Evolutionary conservation across 1,140 invertebrate species (phyloP), one percentile per base, ranked within the genome.

Genomic region (Hydropsyche tenuis): DNA sequence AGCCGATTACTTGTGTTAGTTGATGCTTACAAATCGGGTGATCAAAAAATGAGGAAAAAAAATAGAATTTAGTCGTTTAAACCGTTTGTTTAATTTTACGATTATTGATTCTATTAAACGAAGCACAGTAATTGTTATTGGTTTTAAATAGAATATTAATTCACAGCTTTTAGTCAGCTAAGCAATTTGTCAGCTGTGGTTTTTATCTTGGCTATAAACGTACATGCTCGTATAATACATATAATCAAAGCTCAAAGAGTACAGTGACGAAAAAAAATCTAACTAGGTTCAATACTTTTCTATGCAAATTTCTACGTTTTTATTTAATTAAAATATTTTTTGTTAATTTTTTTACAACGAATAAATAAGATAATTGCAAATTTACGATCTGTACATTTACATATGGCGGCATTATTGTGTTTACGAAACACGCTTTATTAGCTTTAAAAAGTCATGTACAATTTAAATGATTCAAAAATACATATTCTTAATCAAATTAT

Each of bases 321-420:
- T 53, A 7, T 53, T 53, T 20, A 53, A 53, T 53, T 53, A 18
- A 53, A 18, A 18, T 53, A 37, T 53, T 53, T 53, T 53, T 53
- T 53, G 48, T 53, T 37, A 37, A 37, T 18, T 53, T 53, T 53
- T 53, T 53, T 46, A 46, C 18, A 16, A 12, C 45, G 45, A 46
- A 46, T 46, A n/a, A 46, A 46, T 16, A 46, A 46, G 1, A 16
- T 53, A 53, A 53, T 53, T 53, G 9, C 48, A 53, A 53, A 53
- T 53, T 53, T 53, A 53, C 20, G 48, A 53, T 53, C 48, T n/a
- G 18, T 1, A 9, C 14, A 53, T 53, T 53, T 18, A 53, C 48
- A 53, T 53, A 53, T 20, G 48, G n/a, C 48, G 48, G 20, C 48
- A 20, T 53, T 53, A 53, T 53, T 53, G 48, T 53, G 48, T 53